These are phyloP conservation scores for Gastracanthus pulcherrimus DNA, from an alignment of 2,888 invertebrate genomes.

Conservation along the genomic window DNA sequence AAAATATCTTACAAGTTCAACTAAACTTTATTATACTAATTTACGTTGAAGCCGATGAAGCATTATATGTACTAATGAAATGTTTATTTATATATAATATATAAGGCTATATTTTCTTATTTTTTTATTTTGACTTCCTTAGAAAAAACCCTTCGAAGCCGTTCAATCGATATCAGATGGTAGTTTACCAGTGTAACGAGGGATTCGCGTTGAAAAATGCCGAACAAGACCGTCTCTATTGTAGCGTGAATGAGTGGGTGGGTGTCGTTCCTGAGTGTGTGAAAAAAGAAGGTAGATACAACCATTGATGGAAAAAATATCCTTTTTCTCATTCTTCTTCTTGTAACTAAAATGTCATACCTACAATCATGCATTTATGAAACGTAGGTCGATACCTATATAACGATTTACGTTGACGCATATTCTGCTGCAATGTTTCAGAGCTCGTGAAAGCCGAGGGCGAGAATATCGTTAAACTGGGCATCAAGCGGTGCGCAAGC, in stretches of 20 bases:
- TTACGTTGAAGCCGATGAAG: too few relatives aligned
- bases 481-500: constrained; percentile 71
- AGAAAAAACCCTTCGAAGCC: constrained; percentile 47
- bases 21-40: too few relatives aligned
- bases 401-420: neutral
- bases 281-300: constrained; percentile 50
- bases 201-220: constrained; percentile 78
- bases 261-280: constrained; percentile 79
- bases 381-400: too few relatives aligned
- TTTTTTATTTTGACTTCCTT: neutral
- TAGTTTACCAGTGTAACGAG: constrained; percentile 79
- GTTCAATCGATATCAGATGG: constrained; percentile 72
- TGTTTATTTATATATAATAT: too few relatives aligned
- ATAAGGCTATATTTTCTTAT: too few relatives aligned
- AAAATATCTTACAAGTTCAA: too few relatives aligned
- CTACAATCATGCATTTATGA: too few relatives aligned
- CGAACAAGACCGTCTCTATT: constrained; percentile 78
- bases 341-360: neutral
- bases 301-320: neutral
- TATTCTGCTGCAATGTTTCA: constrained; percentile 19
- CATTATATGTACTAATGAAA: too few relatives aligned
- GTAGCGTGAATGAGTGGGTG: constrained; percentile 79
- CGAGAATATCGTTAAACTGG: constrained; percentile 6
- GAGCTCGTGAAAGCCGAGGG: constrained; percentile 25
- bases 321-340: neutral